Evolutionary conservation across 2,113 vertebrate genomes (phyloP).

Genomic region (Brachirus orientalis): DNA sequence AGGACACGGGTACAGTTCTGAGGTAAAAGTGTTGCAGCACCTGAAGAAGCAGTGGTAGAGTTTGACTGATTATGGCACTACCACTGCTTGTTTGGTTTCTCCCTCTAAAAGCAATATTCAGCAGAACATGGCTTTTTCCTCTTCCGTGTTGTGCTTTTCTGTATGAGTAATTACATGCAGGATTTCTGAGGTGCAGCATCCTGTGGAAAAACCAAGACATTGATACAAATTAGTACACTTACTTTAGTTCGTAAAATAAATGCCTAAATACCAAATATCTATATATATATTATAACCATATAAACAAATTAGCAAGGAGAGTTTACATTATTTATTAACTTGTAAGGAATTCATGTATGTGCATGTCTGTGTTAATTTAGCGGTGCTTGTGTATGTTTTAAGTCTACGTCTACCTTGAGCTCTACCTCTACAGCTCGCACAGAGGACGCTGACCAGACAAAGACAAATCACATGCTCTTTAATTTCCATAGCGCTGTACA

Average conservation of each 20-base stretch:
- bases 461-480: conserved; percentile 67
- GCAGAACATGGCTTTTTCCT: conserved; percentile 91
- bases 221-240: conserved; percentile 89
- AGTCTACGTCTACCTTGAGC: conserved; percentile 21
- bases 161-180: conserved; percentile 97
- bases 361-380: too few species aligned
- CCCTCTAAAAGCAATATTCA: conserved; percentile 95
- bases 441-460: conserved; percentile 62
- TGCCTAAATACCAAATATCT: conserved; percentile 80
- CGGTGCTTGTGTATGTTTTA: background rate
- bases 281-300: conserved; percentile 59
- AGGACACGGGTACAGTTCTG: conserved; percentile 16
- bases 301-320: too few species aligned
- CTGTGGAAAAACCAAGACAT: conserved; percentile 90
- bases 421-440: conserved; percentile 23
- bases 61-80: conserved; percentile 95
- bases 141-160: conserved; percentile 93
- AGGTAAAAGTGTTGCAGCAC: conserved; percentile 76
- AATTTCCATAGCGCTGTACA: conserved; percentile 72
- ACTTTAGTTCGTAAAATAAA: conserved; percentile 88
- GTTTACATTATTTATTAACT: conserved; percentile 22
- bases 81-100: conserved; percentile 85
- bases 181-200: conserved; percentile 96
- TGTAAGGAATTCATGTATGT: background rate
- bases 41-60: conserved; percentile 92